These are phyloP conservation scores for Vannuccia rotundouncinata DNA, from an alignment of 2,888 invertebrate species.

Conservation along the genomic window DNA sequence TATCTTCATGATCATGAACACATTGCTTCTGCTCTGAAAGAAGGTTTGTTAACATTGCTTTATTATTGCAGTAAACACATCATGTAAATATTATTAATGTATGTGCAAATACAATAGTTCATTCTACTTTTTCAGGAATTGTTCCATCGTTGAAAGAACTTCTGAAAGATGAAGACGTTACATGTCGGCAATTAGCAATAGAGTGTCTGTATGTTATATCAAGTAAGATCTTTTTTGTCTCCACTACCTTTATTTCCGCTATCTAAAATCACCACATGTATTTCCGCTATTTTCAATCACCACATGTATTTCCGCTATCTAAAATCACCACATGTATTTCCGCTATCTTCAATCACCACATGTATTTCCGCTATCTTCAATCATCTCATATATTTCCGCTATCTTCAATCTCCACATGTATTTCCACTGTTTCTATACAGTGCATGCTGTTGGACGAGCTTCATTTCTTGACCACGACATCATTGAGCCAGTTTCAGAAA, in stretches of 20 bases:
- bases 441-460: constrained; percentile 55
- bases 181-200: constrained; percentile 53
- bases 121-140: constrained; percentile 32
- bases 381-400: constrained; percentile 55
- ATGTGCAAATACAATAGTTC: background rate
- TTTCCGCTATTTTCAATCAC: too few relatives aligned
- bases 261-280: too few relatives aligned
- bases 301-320: too few relatives aligned
- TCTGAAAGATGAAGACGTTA: constrained; percentile 50
- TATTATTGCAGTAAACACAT: background rate
- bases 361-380: background rate
- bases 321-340: too few relatives aligned
- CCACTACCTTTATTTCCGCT: too few relatives aligned
- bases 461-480: constrained; percentile 51
- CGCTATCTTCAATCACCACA: too few relatives aligned
- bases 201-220: constrained; percentile 55
- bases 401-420: constrained; percentile 47
- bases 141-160: constrained; percentile 46
- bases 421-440: constrained; percentile 42
- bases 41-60: constrained; percentile 12
- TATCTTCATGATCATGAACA: constrained; percentile 57
- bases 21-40: constrained; percentile 43
- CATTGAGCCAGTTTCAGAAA: constrained; percentile 48
- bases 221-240: too few relatives aligned
- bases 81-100: background rate